Evolutionary conservation across 1,140 invertebrate species (phyloP), one percentile per base, ranked within the genome.

Genomic region (Ooceraea biroi): DNA sequence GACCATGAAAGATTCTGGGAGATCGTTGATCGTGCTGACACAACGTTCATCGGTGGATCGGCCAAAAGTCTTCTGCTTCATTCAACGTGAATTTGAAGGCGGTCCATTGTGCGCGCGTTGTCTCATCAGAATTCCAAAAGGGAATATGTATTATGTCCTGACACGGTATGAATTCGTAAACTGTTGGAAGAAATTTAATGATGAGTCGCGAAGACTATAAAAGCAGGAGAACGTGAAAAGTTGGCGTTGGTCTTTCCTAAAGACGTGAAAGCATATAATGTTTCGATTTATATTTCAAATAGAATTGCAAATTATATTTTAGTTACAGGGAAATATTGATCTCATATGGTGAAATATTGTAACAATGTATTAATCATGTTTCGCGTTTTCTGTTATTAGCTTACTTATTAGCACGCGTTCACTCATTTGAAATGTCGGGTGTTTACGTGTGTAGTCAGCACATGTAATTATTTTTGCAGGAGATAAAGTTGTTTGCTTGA

Each of bases 81-180:
- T 77, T 77, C 66, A 66, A 66, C 60, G 48, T 41, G 36, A 66
- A 41, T 52, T 65, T 65, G 27, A 65, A 36, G 44, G 2, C 19
- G 48, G 30, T 22, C 14, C 19, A 77, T 77, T 77, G 30, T 77
- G 44, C 61, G 30, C 46, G 27, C 36, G 44, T 65, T 58, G 36
- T 36, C 44, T 65, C 14, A 77, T 65, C 74, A 55, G 19, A 66
- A 66, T 77, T 77, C 17, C 30, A 52, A 77, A 65, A 65, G 30
- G 22, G 48, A 77, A 36, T 36, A n/a, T n/a, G n/a, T n/a, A n/a
- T 36, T 36, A 36, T 8, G 60, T 65, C n/a, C 12, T 8, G 55
- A 52, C 74, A 44, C 46, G 25, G 10, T 30, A 12, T 74, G 25
- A 63, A 41, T 55, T 14, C 17, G n/a, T 41, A 52, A 65, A 44